These are phyloP conservation scores for Rhinolophus ferrumequinum DNA, from an alignment of 2,113 vertebrate species.

Conservation along the genomic window DNA sequence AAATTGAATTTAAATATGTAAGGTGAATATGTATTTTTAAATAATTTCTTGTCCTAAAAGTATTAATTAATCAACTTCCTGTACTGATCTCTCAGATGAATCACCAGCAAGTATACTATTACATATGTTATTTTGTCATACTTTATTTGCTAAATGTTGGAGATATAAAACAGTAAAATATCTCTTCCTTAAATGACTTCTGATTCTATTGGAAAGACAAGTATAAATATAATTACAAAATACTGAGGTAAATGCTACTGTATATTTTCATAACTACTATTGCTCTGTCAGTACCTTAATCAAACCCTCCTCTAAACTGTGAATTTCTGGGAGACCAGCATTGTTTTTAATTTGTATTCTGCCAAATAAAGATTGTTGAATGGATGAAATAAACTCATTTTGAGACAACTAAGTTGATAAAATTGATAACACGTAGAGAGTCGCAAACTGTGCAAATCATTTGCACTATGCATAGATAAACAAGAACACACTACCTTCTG, in stretches of 20 bases:
- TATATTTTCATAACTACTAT: background rate
- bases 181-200: background rate
- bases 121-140: background rate
- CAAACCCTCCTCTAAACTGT: background rate
- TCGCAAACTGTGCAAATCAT: background rate
- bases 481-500: background rate
- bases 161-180: background rate
- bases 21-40: background rate
- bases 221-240: background rate
- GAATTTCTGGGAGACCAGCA: background rate
- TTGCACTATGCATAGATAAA: background rate
- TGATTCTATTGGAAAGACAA: background rate
- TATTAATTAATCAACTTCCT: background rate
- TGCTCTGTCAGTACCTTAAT: background rate
- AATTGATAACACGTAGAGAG: background rate
- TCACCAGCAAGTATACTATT: background rate
- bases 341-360: background rate
- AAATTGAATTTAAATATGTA: background rate
- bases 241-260: background rate
- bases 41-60: background rate
- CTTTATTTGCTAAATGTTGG: background rate
- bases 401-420: background rate
- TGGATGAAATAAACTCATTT: background rate
- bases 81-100: background rate
- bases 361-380: background rate